A percentile compares a stretch with the other conserved stretches of the same genome.
These are phyloP conservation scores for Lasioglossum vierecki DNA, from an alignment of 2,888 invertebrate species.

Conservation along the genomic window DNA sequence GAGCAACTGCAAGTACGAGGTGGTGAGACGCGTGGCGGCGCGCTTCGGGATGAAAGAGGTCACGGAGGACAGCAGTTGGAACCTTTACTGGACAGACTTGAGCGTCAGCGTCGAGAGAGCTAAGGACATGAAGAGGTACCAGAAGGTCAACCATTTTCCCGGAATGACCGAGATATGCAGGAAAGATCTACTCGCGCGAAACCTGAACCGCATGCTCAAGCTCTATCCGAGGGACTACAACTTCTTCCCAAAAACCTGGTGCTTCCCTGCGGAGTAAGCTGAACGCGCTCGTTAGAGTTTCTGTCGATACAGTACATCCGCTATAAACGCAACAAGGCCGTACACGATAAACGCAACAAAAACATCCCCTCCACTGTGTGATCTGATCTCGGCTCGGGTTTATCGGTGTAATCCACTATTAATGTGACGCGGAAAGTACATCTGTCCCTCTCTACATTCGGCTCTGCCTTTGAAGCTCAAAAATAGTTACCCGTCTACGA, in stretches of 20 bases:
- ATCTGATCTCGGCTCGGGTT: too few species aligned
- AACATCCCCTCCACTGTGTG: too few species aligned
- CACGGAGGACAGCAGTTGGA: constrained; percentile 93
- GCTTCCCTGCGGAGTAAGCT: constrained; percentile 94
- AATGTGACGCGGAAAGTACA: too few species aligned
- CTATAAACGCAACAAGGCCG: too few species aligned
- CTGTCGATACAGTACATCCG: too few species aligned
- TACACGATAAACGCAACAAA: too few species aligned
- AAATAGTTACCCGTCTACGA: too few species aligned
- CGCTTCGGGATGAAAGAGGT: constrained; percentile 92
- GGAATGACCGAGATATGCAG: constrained; percentile 95
- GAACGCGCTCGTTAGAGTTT: too few species aligned
- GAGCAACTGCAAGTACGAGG: constrained; percentile 90
- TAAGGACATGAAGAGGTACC: constrained; percentile 96
- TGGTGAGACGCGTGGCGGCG: constrained; percentile 89
- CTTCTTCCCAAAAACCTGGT: constrained; percentile 97
- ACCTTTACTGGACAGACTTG: constrained; percentile 95
- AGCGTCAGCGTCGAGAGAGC: constrained; percentile 94
- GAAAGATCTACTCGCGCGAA: constrained; percentile 94
- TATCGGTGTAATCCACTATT: too few species aligned
- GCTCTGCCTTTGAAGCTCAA: too few species aligned
- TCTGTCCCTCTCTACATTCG: too few species aligned
- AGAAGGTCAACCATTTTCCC: constrained; percentile 97
- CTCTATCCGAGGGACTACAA: constrained; percentile 95
- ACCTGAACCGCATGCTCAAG: constrained; percentile 95